phyloP scores from a whole-genome alignment of 2,888 invertebrate genomes.

The Stictocephala bisonia region DNA sequence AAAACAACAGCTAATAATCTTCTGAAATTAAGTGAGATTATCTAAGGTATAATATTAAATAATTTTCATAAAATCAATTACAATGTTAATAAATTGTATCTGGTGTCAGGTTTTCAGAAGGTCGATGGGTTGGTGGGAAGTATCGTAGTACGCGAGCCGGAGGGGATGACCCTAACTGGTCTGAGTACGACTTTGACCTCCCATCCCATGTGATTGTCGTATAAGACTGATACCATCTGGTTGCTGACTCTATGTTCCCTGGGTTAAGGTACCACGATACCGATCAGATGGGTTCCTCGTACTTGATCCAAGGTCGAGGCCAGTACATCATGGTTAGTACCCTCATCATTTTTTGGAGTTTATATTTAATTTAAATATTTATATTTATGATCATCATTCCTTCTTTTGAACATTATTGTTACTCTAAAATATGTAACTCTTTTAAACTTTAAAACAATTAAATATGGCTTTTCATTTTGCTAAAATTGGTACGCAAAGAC shows the following conservation, averaged over 20 bases:
- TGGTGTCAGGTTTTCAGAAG: conserved; percentile 36
- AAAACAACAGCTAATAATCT: too few species aligned
- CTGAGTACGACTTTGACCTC: conserved; percentile 25
- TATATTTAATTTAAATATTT: too few species aligned
- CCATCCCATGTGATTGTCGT: conserved; percentile 33
- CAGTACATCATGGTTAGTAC: not conserved
- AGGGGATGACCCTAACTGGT: conserved; percentile 2
- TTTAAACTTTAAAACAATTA: too few species aligned
- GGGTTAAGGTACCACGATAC: not conserved
- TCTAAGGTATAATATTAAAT: too few species aligned
- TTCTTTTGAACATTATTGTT: not conserved
- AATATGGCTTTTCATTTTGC: too few species aligned
- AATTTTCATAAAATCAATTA: too few species aligned
- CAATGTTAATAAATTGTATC: too few species aligned
- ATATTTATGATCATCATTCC: too few species aligned
- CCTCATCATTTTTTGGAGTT: too few species aligned
- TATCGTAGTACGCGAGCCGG: conserved; percentile 9
- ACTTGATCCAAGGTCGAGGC: conserved; percentile 32
- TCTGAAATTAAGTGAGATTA: too few species aligned
- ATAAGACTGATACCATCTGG: conserved; percentile 8
- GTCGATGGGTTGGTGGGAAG: conserved; percentile 26
- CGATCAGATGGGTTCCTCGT: conserved; percentile 2
- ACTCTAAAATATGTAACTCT: too few species aligned
- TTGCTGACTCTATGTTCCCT: conserved; percentile 20
- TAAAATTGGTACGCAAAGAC: too few species aligned